These are phyloP conservation scores for Aspidoscelis tigris DNA, from an alignment of 2,113 vertebrate genomes.

Conservation along the genomic window DNA sequence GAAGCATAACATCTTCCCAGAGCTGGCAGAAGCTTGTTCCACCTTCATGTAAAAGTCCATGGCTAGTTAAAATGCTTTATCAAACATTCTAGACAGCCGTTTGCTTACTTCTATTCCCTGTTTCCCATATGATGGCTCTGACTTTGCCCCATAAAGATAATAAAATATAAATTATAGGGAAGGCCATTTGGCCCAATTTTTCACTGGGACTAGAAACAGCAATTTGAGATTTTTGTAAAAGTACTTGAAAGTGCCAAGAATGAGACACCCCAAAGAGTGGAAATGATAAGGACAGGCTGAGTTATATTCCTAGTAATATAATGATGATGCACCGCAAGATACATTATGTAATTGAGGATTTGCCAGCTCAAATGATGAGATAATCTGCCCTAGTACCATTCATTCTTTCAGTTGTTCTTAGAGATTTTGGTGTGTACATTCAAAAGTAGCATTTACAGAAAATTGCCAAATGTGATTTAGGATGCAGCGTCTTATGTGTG, in stretches of 20 bases:
- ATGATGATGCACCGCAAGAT: conserved; percentile 2
- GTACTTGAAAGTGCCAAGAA: not conserved
- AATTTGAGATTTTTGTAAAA: not conserved
- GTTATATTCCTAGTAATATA: conserved; percentile 29
- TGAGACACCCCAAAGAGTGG: not conserved
- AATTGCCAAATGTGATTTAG: not conserved
- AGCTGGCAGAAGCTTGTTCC: no score
- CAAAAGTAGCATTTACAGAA: not conserved
- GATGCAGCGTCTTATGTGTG: no score
- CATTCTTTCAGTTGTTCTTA: conserved; percentile 21
- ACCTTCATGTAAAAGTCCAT: no score
- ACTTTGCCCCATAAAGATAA: no score
- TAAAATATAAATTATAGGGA: no score
- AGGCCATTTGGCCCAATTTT: no score
- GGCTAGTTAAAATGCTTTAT: no score
- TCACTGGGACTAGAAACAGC: no score
- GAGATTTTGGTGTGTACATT: conserved; percentile 19
- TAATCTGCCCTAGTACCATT: conserved; percentile 1
- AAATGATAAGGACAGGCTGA: not conserved
- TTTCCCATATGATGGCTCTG: no score
- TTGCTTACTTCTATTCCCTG: no score
- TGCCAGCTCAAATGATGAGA: conserved; percentile 15
- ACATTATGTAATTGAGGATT: not conserved
- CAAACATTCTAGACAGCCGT: no score
- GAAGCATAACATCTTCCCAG: no score